Base-by-base conservation (phyloP, 2,888 invertebrate species). In the Lordiphosa andalusiaca region DNA sequence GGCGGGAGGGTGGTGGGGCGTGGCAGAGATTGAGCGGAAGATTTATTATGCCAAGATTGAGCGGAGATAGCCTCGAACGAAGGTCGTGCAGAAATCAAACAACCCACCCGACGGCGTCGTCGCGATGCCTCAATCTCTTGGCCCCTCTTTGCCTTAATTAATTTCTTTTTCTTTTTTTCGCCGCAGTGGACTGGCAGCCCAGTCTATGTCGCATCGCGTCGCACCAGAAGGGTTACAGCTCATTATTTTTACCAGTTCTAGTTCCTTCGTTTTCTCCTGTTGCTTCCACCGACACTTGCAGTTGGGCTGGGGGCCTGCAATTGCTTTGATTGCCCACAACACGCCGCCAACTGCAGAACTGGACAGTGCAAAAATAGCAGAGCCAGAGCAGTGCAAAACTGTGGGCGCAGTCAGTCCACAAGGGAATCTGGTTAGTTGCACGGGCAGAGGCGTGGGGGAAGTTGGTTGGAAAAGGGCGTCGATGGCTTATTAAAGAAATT, bases 281-380 rank as follows among this genome's bases (percentile, higher is more conserved):
- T 48, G 13, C 55, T 36, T 41, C 48, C 47, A 41, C 48, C 61
- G 59, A 66, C 77, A 83, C 76, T 77, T 83, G 73, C 68, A 63
- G 70, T 66, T 61, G 48, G 62, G 68, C 55, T 53, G 58, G 63
- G 56, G 67, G 55, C 48, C 65, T 78, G 75, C 76, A 76, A 82
- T 82, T 78, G 76, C 77, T 80, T 77, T 77, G 77, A 77, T 83
- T 83, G 84, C 66, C 68, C 66, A 75, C 63, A 68, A 66, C 67
- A 73, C 71, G 65, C 78, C 71, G 83, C 61, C 59, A 64, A 44
- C 10, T 44, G 30, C 9, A 60, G 57, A 57, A 40, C 64, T 67
- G 67, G 58, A 59, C 69, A 53, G 53, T 41, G 54, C 52, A 64
- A 48, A 44, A 67, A 60, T 69, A 40, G 71, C 67, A 38, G 41